These are phyloP conservation scores for Drosophila baimaii DNA, from an alignment of 1,140 invertebrate species.

Conservation along the genomic window DNA sequence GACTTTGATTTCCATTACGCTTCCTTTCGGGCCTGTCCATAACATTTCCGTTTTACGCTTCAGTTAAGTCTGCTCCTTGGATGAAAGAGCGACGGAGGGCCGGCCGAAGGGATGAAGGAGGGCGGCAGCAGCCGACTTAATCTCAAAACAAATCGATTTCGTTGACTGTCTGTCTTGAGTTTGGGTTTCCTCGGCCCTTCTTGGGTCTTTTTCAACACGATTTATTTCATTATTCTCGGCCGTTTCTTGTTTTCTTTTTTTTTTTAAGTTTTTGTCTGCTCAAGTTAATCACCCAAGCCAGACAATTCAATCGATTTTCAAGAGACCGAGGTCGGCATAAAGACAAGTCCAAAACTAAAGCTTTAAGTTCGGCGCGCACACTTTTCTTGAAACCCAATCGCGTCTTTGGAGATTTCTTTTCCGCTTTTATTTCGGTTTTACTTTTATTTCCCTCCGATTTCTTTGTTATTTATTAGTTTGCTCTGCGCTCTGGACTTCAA, in stretches of 20 bases:
- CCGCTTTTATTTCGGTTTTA: conserved; percentile 21
- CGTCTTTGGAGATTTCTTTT: conserved; percentile 18
- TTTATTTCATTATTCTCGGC: conserved; percentile 77
- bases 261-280: conserved; percentile 49
- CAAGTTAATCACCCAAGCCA: conserved; percentile 73
- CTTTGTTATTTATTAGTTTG: conserved; percentile 78
- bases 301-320: conserved; percentile 80
- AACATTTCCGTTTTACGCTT: conserved; percentile 77
- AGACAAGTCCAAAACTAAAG: conserved; percentile 34
- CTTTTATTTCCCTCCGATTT: conserved; percentile 39
- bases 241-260: conserved; percentile 21
- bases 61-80: conserved; percentile 38
- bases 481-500: conserved; percentile 65
- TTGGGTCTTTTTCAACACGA: conserved; percentile 75
- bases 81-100: conserved; percentile 1
- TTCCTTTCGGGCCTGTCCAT: conserved; percentile 60
- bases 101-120: conserved; percentile 24
- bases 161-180: conserved; percentile 59
- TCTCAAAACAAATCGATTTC: conserved; percentile 84
- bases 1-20: conserved; percentile 78
- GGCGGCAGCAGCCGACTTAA: conserved; percentile 72
- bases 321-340: conserved; percentile 10
- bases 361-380: conserved; percentile 46
- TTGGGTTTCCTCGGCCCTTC: conserved; percentile 21
- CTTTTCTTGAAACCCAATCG: conserved; percentile 50